Evolutionary conservation across 2,888 invertebrate species (phyloP).

Genomic region (Metallyticus violacea): DNA sequence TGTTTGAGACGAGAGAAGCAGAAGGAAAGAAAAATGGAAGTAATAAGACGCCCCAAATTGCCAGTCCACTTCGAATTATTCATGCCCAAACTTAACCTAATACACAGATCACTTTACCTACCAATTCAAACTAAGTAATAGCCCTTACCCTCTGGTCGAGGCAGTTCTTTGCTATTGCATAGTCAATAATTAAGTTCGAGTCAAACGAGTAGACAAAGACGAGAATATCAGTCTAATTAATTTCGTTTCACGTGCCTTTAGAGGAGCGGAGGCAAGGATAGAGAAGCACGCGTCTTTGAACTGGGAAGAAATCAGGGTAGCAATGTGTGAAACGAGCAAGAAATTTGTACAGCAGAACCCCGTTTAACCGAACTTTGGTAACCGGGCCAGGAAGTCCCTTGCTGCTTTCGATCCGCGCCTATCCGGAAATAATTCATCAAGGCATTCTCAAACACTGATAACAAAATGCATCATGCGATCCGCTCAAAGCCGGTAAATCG

Average conservation of each 20-base stretch:
- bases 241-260: neutral
- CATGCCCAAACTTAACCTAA: neutral
- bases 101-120: neutral
- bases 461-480: too few relatives aligned
- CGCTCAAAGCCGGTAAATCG: too few relatives aligned
- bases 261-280: neutral
- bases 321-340: too few relatives aligned
- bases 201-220: neutral
- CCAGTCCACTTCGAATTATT: neutral
- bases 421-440: too few relatives aligned
- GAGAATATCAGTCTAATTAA: neutral
- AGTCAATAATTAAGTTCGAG: neutral
- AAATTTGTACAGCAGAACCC: too few relatives aligned
- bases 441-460: too few relatives aligned
- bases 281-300: neutral
- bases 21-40: neutral
- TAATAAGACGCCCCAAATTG: neutral
- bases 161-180: neutral
- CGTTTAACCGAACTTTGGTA: too few relatives aligned
- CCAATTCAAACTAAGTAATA: neutral
- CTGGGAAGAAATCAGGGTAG: too few relatives aligned
- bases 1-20: neutral
- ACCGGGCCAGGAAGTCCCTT: too few relatives aligned
- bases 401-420: too few relatives aligned
- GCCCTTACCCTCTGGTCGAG: neutral